Evolutionary conservation across 1,140 invertebrate genomes (phyloP).

Genomic region (Bombus fervidus): DNA sequence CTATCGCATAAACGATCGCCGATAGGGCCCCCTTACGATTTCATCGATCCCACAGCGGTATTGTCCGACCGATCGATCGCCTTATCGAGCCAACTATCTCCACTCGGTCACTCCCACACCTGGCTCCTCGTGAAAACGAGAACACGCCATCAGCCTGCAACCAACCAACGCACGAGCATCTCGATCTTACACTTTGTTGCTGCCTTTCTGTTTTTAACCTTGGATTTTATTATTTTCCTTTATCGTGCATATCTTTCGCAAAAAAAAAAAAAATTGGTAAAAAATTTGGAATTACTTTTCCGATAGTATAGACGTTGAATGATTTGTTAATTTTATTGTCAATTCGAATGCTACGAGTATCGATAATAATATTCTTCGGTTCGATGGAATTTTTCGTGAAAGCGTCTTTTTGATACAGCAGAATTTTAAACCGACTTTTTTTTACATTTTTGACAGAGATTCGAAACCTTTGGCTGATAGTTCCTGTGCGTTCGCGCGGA

Average conservation of each 20-base stretch:
- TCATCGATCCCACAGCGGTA: slow-evolving; percentile 67
- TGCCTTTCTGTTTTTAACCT: not conserved
- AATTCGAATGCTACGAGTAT: not conserved
- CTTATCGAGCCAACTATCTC: slow-evolving; percentile 70
- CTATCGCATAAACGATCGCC: slow-evolving; percentile 70
- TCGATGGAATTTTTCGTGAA: not conserved
- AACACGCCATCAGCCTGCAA: slow-evolving; percentile 9
- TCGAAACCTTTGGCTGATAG: no score
- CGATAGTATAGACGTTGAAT: no score
- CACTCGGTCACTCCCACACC: slow-evolving; percentile 75
- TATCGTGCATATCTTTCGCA: not conserved
- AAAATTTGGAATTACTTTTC: no score
- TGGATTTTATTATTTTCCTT: no score
- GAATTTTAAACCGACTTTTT: not conserved
- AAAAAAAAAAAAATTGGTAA: no score
- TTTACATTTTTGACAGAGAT: not conserved
- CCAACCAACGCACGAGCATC: not conserved
- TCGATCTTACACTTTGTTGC: not conserved
- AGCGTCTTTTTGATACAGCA: not conserved
- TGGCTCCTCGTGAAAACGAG: slow-evolving; percentile 57
- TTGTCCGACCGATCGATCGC: slow-evolving; percentile 66
- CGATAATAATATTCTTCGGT: not conserved
- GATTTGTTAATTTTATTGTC: not conserved
- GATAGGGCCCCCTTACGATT: slow-evolving; percentile 65
- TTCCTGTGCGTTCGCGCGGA: not conserved